Evolutionary conservation across 2,113 vertebrate species (phyloP).

Genomic region (Misgurnus mizolepis): DNA sequence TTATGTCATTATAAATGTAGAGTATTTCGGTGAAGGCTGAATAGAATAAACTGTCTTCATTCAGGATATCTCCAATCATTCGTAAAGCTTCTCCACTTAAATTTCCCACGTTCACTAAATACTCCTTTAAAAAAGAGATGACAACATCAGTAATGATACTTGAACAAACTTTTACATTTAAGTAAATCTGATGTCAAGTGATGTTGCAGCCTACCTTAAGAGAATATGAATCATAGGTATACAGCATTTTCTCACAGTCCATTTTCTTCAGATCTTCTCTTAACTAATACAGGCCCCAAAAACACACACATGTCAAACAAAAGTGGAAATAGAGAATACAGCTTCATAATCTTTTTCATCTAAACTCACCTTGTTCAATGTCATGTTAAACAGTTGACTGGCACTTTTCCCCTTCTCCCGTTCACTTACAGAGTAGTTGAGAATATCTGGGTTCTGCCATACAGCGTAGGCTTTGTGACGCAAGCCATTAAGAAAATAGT

Average conservation of each 20-base stretch:
- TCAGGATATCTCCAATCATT: constrained; percentile 79
- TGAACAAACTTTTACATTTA: neutral
- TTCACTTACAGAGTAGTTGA: constrained; percentile 69
- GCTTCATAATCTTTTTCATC: neutral
- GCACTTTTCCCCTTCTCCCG: constrained; percentile 70
- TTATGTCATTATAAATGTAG: constrained; percentile 73
- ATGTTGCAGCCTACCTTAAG: constrained; percentile 69
- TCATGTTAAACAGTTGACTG: constrained; percentile 65
- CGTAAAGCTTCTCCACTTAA: constrained; percentile 72
- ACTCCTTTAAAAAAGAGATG: constrained; percentile 65
- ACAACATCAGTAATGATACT: neutral
- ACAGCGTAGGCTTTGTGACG: constrained; percentile 65
- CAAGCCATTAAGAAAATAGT: constrained; percentile 68
- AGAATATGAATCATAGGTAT: constrained; percentile 76
- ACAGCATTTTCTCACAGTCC: constrained; percentile 67
- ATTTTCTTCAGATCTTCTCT: constrained; percentile 65
- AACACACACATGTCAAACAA: neutral
- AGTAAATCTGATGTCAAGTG: neutral
- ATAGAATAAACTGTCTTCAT: constrained; percentile 78
- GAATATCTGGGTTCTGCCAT: constrained; percentile 64
- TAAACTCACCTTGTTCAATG: constrained; percentile 70
- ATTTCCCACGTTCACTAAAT: constrained; percentile 74
- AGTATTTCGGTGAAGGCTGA: constrained; percentile 70
- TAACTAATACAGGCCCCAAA: constrained; percentile 60
- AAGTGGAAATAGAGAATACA: no score